These are phyloP conservation scores for Anolis carolinensis DNA, from an alignment of 2,113 vertebrate species.

Conservation along the genomic window DNA sequence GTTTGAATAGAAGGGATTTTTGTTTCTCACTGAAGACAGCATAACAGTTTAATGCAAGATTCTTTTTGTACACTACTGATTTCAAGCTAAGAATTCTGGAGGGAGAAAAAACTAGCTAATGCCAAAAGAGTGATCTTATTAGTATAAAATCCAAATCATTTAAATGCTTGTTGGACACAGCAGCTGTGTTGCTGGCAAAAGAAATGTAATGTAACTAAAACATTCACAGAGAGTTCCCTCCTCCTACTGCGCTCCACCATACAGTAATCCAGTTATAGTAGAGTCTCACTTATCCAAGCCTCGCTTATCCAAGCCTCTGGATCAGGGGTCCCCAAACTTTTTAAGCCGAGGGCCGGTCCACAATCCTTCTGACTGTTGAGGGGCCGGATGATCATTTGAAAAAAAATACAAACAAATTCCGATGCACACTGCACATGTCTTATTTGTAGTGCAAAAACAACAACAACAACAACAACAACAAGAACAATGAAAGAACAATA, in stretches of 20 bases:
- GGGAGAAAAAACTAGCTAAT: slow-evolving; percentile 42
- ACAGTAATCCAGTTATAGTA: slow-evolving; percentile 60
- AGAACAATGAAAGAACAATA: no score
- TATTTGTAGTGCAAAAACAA: no score
- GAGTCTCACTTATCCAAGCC: no score
- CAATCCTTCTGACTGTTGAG: no score
- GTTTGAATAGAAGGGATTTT: slow-evolving; percentile 34
- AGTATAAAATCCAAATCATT: slow-evolving; percentile 58
- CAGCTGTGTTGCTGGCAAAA: slow-evolving; percentile 72
- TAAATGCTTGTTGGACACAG: slow-evolving; percentile 54
- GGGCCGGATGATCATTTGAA: no score
- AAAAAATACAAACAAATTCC: no score
- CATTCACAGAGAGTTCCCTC: slow-evolving; percentile 52
- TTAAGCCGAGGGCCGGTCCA: no score
- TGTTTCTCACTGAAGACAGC: slow-evolving; percentile 25
- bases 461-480: no score
- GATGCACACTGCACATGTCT: no score
- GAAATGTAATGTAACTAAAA: slow-evolving; percentile 39
- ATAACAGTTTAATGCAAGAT: slow-evolving; percentile 40
- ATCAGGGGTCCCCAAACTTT: no score
- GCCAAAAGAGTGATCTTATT: slow-evolving; percentile 66
- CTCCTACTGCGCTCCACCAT: slow-evolving; percentile 40
- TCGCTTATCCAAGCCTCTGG: no score
- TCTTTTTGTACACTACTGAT: slow-evolving; percentile 35
- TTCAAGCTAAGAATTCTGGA: slow-evolving; percentile 56